Evolutionary conservation across 2,113 vertebrate genomes (phyloP).

Genomic region (Anser cygnoides): DNA sequence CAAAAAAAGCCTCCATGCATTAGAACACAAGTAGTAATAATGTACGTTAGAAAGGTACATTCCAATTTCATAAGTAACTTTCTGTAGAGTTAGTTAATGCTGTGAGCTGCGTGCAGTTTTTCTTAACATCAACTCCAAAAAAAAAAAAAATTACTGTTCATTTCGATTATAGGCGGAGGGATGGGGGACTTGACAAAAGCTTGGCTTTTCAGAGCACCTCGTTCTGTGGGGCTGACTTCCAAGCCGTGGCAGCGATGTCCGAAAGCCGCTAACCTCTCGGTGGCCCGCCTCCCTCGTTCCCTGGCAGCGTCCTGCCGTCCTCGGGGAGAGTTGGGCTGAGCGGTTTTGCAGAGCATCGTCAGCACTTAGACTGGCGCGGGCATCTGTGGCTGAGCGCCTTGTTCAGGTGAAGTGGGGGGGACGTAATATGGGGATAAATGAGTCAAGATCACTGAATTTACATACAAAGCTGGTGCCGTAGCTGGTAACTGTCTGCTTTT

Average conservation of each 20-base stretch:
- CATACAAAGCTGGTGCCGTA: background rate
- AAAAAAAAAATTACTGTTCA: background rate
- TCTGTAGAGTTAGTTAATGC: too few relatives aligned
- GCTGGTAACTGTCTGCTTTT: background rate
- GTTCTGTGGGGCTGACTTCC: background rate
- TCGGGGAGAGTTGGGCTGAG: background rate
- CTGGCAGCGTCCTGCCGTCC: background rate
- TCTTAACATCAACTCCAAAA: background rate
- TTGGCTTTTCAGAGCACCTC: background rate
- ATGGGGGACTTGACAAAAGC: background rate
- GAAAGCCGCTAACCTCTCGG: background rate
- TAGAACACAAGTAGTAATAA: background rate
- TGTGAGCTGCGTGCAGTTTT: background rate
- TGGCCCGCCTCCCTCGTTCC: background rate
- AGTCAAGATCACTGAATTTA: background rate
- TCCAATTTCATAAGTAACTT: background rate
- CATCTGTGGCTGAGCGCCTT: background rate
- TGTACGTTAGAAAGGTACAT: background rate
- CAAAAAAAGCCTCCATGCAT: background rate
- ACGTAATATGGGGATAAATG: background rate
- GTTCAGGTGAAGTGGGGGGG: background rate
- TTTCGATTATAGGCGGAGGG: background rate
- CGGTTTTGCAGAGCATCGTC: background rate
- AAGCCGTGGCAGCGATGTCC: background rate
- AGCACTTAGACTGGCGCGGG: background rate